phyloP scores from a whole-genome alignment of 2,113 vertebrate species.

The Tetrao urogallus region DNA sequence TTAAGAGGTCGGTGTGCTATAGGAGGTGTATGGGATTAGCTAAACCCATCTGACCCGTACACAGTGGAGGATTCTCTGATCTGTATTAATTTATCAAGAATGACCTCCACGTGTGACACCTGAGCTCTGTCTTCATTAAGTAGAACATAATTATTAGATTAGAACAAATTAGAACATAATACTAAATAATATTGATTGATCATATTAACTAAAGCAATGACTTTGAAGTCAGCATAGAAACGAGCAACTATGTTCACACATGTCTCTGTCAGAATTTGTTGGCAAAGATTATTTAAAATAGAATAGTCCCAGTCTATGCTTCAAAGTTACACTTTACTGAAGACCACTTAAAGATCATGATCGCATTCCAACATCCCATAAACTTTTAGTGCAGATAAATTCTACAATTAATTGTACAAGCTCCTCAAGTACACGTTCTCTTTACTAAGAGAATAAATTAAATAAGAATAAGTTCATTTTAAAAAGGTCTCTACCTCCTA shows the following conservation, averaged over 20 bases:
- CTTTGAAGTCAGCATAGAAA: not conserved
- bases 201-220: not conserved
- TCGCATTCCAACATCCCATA: not conserved
- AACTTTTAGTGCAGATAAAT: not conserved
- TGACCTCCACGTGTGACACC: accelerated
- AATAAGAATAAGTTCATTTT: not conserved
- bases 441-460: not conserved
- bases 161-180: not conserved
- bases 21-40: not conserved
- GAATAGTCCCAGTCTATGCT: not conserved
- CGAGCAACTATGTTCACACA: not conserved
- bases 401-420: not conserved
- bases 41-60: not conserved
- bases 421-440: not conserved
- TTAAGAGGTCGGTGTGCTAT: not conserved
- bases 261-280: not conserved
- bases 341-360: not conserved
- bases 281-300: not conserved
- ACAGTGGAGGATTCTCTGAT: not conserved
- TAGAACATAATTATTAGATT: not conserved
- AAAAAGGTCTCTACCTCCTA: not conserved
- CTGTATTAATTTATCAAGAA: not conserved
- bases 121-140: not conserved
- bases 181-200: not conserved
- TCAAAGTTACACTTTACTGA: not conserved